These are phyloP conservation scores for Calyptommatus sinebrachiatus DNA, from an alignment of 2,113 vertebrate genomes.

Conservation along the genomic window DNA sequence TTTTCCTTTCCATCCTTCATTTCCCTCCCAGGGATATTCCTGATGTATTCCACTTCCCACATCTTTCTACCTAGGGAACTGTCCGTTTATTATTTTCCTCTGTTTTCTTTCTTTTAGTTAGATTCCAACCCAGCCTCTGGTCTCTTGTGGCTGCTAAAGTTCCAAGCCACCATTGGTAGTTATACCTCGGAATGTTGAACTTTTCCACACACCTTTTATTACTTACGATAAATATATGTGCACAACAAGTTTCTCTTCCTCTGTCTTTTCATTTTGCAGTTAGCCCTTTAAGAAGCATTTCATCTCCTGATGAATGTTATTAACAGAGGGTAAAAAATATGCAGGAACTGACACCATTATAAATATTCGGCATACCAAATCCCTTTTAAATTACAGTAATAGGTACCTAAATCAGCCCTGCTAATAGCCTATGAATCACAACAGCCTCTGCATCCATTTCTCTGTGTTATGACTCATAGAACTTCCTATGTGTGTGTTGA, in stretches of 20 bases:
- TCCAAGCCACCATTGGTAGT: too few relatives aligned
- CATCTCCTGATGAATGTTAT: not conserved
- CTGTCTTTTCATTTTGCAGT: not conserved
- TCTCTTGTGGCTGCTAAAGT: too few relatives aligned
- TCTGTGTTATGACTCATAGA: not conserved
- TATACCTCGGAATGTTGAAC: too few relatives aligned
- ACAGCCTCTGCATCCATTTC: not conserved
- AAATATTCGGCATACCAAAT: slow-evolving; percentile 15
- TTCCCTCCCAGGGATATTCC: too few relatives aligned
- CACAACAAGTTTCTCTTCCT: not conserved
- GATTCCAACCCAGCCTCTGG: too few relatives aligned
- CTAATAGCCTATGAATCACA: slow-evolving; percentile 39
- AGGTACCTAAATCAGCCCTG: slow-evolving; percentile 38
- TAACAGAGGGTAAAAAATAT: slow-evolving; percentile 16
- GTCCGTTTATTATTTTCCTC: too few relatives aligned
- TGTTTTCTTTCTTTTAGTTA: too few relatives aligned
- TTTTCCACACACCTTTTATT: too few relatives aligned
- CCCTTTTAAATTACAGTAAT: slow-evolving; percentile 32
- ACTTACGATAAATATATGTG: not conserved
- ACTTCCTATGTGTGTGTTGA: slow-evolving; percentile 6
- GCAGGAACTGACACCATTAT: slow-evolving; percentile 13
- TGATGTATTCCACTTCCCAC: too few relatives aligned
- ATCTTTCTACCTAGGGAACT: too few relatives aligned
- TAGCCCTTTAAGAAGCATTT: not conserved
- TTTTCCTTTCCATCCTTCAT: too few relatives aligned